Evolutionary conservation across 2,113 vertebrate genomes (phyloP).

Genomic region (Plecotus auritus): DNA sequence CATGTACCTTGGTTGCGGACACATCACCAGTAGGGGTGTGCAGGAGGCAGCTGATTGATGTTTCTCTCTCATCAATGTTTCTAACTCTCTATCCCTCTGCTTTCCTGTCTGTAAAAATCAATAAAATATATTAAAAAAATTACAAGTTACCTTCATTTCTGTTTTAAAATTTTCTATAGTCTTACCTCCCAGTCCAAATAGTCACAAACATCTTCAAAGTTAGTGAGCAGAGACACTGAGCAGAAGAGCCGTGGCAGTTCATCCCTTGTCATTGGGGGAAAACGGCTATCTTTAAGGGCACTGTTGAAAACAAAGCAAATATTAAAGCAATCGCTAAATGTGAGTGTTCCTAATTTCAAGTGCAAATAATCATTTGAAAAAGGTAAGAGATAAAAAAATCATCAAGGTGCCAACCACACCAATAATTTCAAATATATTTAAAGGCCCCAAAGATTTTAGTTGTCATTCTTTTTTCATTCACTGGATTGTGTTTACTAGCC

Average conservation of each 20-base stretch:
- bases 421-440: conserved; percentile 38
- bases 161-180: conserved; percentile 10
- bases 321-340: conserved; percentile 67
- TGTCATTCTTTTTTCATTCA: conserved; percentile 9
- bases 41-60: no score
- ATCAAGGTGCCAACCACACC: conserved; percentile 38
- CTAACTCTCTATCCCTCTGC: no score
- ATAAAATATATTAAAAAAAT: no score
- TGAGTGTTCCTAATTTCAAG: conserved; percentile 40
- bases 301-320: conserved; percentile 84
- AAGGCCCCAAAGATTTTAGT: conserved; percentile 2
- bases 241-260: conserved; percentile 99
- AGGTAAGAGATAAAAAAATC: conserved; percentile 33
- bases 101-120: no score
- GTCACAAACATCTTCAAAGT: conserved; percentile 99
- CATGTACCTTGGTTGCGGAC: no score
- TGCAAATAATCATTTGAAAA: conserved; percentile 55
- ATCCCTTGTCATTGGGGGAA: conserved; percentile 99
- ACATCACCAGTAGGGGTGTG: no score
- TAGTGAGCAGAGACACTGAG: conserved; percentile 99
- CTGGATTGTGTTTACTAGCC: conserved; percentile 33
- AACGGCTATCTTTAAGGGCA: conserved; percentile 99
- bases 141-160: conserved; percentile 21
- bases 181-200: conserved; percentile 99
- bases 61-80: no score